Conservation (phyloP, 2,797 vertebrate species). For the Gorsachius magnificus region DNA sequence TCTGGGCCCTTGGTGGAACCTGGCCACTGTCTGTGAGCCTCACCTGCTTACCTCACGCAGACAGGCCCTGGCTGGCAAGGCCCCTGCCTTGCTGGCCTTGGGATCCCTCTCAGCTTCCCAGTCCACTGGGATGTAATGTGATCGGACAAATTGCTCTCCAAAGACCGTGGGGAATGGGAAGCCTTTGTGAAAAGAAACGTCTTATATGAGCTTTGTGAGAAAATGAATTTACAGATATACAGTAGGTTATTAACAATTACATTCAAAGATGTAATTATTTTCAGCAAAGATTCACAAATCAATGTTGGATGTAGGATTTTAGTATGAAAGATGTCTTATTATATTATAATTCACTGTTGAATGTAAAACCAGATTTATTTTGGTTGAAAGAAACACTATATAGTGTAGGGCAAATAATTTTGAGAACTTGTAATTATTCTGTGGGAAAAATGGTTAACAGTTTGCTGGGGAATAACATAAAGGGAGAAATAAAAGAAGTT, state of each 20-base stretch:
- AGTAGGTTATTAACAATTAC: not conserved
- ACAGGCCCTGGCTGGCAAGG: rapidly evolving
- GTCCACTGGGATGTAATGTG: rapidly evolving
- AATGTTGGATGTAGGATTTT: not conserved
- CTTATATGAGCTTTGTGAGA: not conserved
- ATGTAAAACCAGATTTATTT: not conserved
- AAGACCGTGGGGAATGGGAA: not conserved
- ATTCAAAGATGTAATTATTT: not conserved
- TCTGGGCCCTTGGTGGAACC: too few species aligned
- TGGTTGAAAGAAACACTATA: not conserved
- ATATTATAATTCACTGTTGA: not conserved
- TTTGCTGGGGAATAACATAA: not conserved
- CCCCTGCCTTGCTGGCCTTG: rapidly evolving
- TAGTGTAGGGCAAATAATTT: not conserved
- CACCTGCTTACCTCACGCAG: not conserved
- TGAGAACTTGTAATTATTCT: not conserved
- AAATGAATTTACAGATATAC: not conserved
- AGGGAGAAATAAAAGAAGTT: not conserved
- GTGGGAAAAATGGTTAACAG: not conserved
- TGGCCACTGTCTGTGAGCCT: not conserved
- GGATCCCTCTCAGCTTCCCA: not conserved
- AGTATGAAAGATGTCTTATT: not conserved
- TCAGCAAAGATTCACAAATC: not conserved
- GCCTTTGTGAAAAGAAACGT: not conserved
- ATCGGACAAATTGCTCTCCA: not conserved